Evolutionary conservation across 2,888 invertebrate genomes (phyloP).

Genomic region (Amiota communis): DNA sequence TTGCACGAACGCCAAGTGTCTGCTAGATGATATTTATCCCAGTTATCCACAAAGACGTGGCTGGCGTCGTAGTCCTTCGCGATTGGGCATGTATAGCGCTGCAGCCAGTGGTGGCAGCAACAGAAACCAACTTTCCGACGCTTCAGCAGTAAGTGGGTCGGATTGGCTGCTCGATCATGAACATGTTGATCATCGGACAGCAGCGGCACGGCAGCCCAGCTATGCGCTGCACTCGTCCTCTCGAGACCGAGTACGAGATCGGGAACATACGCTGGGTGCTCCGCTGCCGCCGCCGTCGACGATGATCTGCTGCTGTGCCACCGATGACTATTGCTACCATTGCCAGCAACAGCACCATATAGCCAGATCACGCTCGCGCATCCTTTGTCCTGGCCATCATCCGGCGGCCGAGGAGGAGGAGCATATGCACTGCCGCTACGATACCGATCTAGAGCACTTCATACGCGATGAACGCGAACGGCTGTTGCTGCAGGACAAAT

Average conservation of each 20-base stretch:
- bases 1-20: slow-evolving; percentile 71
- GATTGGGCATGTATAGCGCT: slow-evolving; percentile 54
- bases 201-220: slow-evolving; percentile 50
- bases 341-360: slow-evolving; percentile 61
- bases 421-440: slow-evolving; percentile 69
- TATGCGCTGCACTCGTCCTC: slow-evolving; percentile 49
- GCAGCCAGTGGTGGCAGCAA: slow-evolving; percentile 63
- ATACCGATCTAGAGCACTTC: slow-evolving; percentile 70
- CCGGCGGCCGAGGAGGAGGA: slow-evolving; percentile 71
- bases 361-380: slow-evolving; percentile 48
- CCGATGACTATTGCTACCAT: slow-evolving; percentile 71
- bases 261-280: slow-evolving; percentile 43
- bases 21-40: slow-evolving; percentile 70
- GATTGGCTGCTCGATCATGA: slow-evolving; percentile 69
- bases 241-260: slow-evolving; percentile 35
- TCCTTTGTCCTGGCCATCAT: slow-evolving; percentile 66
- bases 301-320: slow-evolving; percentile 68
- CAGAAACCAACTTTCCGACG: slow-evolving; percentile 63
- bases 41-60: slow-evolving; percentile 52
- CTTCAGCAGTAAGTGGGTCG: slow-evolving; percentile 46
- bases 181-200: slow-evolving; percentile 58
- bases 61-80: slow-evolving; percentile 50
- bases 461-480: slow-evolving; percentile 71
- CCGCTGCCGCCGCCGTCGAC: slow-evolving; percentile 48
- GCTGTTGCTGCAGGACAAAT: slow-evolving; percentile 70